phyloP scores from a whole-genome alignment of 2,113 vertebrate genomes.

The Nannospalax galili region DNA sequence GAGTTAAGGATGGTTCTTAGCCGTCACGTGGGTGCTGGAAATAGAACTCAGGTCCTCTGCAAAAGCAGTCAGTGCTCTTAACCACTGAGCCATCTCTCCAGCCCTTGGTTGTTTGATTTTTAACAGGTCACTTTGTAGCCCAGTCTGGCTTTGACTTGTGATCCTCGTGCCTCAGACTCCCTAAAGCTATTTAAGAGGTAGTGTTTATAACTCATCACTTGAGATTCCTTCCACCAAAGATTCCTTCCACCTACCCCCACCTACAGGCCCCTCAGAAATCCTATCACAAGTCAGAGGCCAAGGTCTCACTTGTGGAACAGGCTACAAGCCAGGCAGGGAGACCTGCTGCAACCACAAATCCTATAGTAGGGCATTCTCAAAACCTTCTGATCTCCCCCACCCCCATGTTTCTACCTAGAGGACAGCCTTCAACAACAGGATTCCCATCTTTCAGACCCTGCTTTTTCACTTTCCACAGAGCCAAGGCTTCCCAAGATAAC shows the following conservation, averaged over 20 bases:
- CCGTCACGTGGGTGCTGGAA: no score
- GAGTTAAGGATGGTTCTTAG: no score
- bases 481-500: not conserved
- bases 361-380: not conserved
- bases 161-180: not conserved
- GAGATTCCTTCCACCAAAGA: not conserved
- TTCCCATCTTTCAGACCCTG: not conserved
- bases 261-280: not conserved
- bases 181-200: not conserved
- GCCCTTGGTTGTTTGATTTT: no score
- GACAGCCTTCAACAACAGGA: no score
- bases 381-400: not conserved
- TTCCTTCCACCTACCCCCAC: no score
- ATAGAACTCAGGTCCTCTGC: no score
- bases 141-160: not conserved
- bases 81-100: no score
- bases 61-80: no score
- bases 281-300: not conserved
- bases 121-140: not conserved
- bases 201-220: not conserved
- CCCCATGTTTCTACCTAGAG: no score
- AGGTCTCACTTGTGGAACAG: not conserved
- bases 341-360: not conserved
- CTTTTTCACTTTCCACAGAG: not conserved
- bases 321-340: not conserved